These are phyloP conservation scores for Diloba caeruleocephala DNA, from an alignment of 2,888 invertebrate genomes.

Conservation along the genomic window DNA sequence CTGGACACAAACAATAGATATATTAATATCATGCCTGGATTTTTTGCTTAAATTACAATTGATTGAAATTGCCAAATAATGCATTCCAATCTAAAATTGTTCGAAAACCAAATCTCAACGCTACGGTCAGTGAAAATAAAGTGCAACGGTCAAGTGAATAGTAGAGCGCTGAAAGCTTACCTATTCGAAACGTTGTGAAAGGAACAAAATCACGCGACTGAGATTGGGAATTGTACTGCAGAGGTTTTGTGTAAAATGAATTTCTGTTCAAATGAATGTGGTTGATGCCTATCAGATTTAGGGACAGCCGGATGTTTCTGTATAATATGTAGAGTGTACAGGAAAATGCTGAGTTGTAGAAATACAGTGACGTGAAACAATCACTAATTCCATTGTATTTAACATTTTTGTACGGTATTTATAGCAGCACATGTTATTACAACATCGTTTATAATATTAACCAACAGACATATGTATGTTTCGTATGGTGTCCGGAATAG, in stretches of 20 bases:
- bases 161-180: constrained; percentile 37
- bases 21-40: no score
- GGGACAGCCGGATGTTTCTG: neutral
- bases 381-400: no score
- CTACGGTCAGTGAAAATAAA: constrained; percentile 31
- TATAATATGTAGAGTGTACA: neutral
- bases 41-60: no score
- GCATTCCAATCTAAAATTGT: no score
- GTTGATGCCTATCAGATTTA: constrained; percentile 14
- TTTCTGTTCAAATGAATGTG: constrained; percentile 35
- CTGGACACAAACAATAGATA: no score
- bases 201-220: constrained; percentile 42
- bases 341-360: neutral
- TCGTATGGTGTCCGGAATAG: no score
- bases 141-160: constrained; percentile 37
- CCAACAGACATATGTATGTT: no score
- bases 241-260: constrained; percentile 48
- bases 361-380: no score
- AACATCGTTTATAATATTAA: no score
- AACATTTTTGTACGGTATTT: no score
- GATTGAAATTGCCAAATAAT: no score
- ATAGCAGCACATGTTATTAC: no score
- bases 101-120: constrained; percentile 14
- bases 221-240: constrained; percentile 42
- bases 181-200: constrained; percentile 39